Conservation (phyloP, 2,888 invertebrate species). For the Koerneria pararmatus region DNA sequence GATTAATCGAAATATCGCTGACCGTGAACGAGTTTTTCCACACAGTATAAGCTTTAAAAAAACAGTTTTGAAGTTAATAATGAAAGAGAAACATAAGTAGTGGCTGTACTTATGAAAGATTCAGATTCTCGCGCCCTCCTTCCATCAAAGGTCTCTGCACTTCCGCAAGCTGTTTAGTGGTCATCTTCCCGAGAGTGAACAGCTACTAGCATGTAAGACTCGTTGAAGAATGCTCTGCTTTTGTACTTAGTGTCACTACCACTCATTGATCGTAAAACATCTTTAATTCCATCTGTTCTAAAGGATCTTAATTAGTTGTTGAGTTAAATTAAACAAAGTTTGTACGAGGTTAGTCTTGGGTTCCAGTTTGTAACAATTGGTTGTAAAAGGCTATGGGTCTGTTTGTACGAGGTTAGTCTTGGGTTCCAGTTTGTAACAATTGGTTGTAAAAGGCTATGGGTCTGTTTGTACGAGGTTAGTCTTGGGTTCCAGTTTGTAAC, state of each 20-base stretch:
- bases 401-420: background rate
- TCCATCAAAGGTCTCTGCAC: conserved; percentile 36
- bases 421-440: too few relatives aligned
- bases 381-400: too few relatives aligned
- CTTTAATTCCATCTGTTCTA: background rate
- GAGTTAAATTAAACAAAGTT: background rate
- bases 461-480: background rate
- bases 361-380: too few relatives aligned
- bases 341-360: background rate
- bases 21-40: too few relatives aligned
- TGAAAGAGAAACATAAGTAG: too few relatives aligned
- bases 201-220: conserved; percentile 36
- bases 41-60: too few relatives aligned
- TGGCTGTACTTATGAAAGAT: too few relatives aligned
- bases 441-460: too few relatives aligned
- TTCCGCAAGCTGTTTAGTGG: conserved; percentile 38
- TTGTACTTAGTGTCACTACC: background rate
- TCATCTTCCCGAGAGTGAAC: conserved; percentile 30
- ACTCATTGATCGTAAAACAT: background rate
- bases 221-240: background rate
- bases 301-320: background rate
- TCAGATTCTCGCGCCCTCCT: conserved; percentile 33
- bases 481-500: background rate
- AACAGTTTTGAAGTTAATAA: too few relatives aligned
- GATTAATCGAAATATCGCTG: too few relatives aligned